phyloP scores from a whole-genome alignment of 1,140 invertebrate species.

The Chrysomallon squamiferum region DNA sequence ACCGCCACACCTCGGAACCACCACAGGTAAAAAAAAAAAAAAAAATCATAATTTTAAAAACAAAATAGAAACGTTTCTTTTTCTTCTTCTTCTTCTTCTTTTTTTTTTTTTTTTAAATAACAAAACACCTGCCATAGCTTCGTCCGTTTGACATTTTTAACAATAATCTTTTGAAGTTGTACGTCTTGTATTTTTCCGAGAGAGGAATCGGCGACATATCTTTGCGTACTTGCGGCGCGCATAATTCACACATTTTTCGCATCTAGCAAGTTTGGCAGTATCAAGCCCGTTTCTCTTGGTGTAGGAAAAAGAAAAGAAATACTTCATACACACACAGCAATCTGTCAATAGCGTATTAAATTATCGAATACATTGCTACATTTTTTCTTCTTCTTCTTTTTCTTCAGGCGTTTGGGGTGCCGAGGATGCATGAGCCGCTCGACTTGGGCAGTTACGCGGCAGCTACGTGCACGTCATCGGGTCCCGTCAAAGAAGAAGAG shows the following conservation, averaged over 20 bases:
- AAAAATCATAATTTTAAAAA: not conserved
- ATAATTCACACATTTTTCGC: not conserved
- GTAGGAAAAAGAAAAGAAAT: slow-evolving; percentile 3
- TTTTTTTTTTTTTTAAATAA: no score
- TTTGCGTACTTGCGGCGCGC: not conserved
- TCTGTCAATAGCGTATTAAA: slow-evolving; percentile 11
- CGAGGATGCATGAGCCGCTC: slow-evolving; percentile 10
- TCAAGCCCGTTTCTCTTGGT: not conserved
- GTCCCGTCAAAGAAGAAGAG: slow-evolving; percentile 31
- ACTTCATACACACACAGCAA: not conserved
- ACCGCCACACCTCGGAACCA: not conserved
- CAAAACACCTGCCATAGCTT: slow-evolving; percentile 1
- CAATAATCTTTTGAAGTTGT: not conserved
- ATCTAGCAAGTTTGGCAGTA: slow-evolving; percentile 4
- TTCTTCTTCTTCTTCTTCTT: no score
- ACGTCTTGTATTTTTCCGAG: not conserved
- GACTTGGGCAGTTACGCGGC: slow-evolving; percentile 4
- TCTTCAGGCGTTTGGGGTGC: slow-evolving; percentile 11
- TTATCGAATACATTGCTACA: slow-evolving; percentile 12
- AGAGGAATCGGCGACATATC: slow-evolving; percentile 6
- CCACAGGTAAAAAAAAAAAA: slow-evolving; percentile 4
- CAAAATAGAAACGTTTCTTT: no score
- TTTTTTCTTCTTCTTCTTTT: slow-evolving; percentile 15
- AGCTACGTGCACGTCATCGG: not conserved
- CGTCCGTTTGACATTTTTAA: slow-evolving; percentile 2